phyloP scores from a whole-genome alignment of 2,113 vertebrate genomes.

The Pomatostomus ruficeps region DNA sequence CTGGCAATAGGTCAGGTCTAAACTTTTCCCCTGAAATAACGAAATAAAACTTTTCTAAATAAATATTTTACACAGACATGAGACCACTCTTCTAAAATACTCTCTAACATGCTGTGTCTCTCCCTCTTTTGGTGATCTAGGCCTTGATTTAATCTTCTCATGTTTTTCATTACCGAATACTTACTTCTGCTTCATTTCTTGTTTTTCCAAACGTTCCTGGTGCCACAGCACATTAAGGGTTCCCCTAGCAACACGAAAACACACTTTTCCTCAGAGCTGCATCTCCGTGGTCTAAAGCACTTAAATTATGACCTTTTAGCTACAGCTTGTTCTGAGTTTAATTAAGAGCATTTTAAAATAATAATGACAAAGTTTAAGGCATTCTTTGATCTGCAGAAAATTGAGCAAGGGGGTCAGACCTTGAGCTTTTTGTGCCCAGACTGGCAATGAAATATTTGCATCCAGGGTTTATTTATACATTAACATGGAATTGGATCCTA shows the following conservation, averaged over 20 bases:
- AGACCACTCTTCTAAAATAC: background rate
- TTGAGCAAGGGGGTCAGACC: background rate
- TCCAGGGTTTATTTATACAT: background rate
- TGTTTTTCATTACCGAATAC: conserved; percentile 8
- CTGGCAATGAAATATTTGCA: background rate
- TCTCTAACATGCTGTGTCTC: background rate
- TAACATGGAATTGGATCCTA: background rate
- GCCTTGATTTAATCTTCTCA: background rate
- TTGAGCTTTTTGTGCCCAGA: background rate
- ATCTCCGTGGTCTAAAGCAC: background rate
- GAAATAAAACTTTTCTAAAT: background rate
- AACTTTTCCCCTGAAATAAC: background rate
- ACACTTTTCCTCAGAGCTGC: conserved; percentile 21
- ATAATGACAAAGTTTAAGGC: background rate
- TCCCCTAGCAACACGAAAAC: conserved; percentile 61
- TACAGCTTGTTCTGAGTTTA: conserved; percentile 27
- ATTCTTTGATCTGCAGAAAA: background rate
- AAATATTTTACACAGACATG: background rate
- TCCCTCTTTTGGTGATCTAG: background rate
- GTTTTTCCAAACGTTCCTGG: conserved; percentile 19
- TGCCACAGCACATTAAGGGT: conserved; percentile 32
- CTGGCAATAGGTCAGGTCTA: background rate
- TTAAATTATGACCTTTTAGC: conserved; percentile 45
- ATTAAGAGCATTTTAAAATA: conserved; percentile 37
- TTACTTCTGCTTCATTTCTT: background rate